Evolutionary conservation across 1,140 invertebrate species (phyloP), one percentile per base, ranked within the genome.

Genomic region (Anoplophora glabripennis): DNA sequence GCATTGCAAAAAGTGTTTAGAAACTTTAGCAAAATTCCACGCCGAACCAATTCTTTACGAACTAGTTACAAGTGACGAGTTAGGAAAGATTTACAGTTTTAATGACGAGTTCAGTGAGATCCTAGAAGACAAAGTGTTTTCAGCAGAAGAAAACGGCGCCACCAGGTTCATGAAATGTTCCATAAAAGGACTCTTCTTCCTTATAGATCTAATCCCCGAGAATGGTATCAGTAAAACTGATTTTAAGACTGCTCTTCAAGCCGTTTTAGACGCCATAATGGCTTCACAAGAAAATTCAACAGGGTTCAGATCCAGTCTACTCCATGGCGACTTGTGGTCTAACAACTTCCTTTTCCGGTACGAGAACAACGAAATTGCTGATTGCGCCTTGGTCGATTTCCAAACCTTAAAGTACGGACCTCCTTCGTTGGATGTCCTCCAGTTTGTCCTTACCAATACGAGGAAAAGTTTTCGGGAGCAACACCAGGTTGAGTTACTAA

Each of bases 331-430:
- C 69, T 76, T 83, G 17, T 86, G 84, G 84, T 72, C 78, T 3
- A 85, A 85, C 63, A 86, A 86, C 57, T 71, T 84, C 2, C 73
- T 86, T 65, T 46, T 78, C 1, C 73, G 75, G 64, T 77, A 78
- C 52, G 68, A 77, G 3, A 63, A 66, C 4, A 71, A 68, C 0
- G 54, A 70, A 11, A 72, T 79, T 0, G 65, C 72, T 0, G 74
- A 78, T 34, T 58, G 81, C 2, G 84, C 82, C 68, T 76, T 86
- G 34, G 72, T 86, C 0, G 85, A 86, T 64, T 86, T 84, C 59
- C 84, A 86, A 72, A 77, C 81, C 14, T 73, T 78, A 4, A 64
- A 78, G 12, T 78, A 80, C 35, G 70, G 74, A 0, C 83, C 78
- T 33, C 72, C 80, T 5, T 61, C 77, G 1, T 5, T 28, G 5